Evolutionary conservation across 2,797 vertebrate species (phyloP), one percentile per base, ranked within the genome.

Genomic region (Novumbra hubbsi): DNA sequence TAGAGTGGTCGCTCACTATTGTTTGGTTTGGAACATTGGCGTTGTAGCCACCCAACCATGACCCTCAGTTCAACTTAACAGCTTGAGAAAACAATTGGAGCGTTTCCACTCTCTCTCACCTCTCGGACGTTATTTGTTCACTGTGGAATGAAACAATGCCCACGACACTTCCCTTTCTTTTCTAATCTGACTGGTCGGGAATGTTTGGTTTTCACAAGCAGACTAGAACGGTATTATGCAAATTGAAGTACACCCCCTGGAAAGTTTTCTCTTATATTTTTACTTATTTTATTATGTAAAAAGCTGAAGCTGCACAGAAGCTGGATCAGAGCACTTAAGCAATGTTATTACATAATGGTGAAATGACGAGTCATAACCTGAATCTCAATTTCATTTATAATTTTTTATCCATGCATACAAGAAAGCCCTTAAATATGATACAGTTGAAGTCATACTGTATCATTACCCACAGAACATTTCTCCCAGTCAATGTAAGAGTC

Each of bases 151-250:
- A 90, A 91, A 91, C 89, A 89, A 83, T 83, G 82, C 73, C 68
- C 72, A 68, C 16, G 57, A 80, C 73, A 79, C 73, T 76, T 79
- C 80, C 83, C 84, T 89, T 90, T 88, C 88, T 86, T n/a, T 45
- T 45, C 27, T 0, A 72, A 73, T 27, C 30, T 16, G 75, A 74
- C 76, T 72, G 78, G 45, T 48, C 41, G 69, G 80, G 83, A 88
- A 83, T 73, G 88, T 91, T 91, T 90, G 85, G 76, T 79, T 80
- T 91, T 92, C 86, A 80, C 88, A 73, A 83, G 85, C 87, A 83
- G 84, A 80, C 85, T 85, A 80, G 50, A 75, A 75, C 21, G 65
- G 75, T 73, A 77, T 76, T 68, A 19, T 62, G 41, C 17, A 17
- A 30, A 50, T 69, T 45, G 9, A 45, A 45, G 41, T 45, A 45